Evolutionary conservation across 2,113 vertebrate species (phyloP).

Genomic region (Smithornis capensis): DNA sequence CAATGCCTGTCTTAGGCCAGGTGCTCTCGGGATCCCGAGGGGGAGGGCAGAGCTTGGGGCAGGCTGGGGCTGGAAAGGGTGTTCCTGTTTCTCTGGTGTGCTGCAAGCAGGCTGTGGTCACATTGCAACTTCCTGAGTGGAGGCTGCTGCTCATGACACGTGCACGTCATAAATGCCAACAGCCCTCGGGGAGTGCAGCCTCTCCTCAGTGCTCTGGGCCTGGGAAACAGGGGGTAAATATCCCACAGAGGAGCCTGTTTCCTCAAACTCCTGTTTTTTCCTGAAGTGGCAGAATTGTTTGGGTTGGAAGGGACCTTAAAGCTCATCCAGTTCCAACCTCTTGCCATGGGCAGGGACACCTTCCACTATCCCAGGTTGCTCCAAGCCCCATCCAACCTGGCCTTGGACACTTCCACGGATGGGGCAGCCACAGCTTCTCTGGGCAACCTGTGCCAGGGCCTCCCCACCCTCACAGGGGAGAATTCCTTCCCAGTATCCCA

Average conservation of each 20-base stretch:
- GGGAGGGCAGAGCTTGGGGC: neutral
- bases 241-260: neutral
- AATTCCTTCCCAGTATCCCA: neutral
- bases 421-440: neutral
- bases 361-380: neutral
- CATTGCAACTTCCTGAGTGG: neutral
- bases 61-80: neutral
- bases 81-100: neutral
- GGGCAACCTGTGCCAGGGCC: neutral
- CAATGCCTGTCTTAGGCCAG: neutral
- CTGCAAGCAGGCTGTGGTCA: neutral
- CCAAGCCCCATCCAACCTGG: neutral
- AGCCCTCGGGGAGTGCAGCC: rapidly evolving
- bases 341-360: neutral
- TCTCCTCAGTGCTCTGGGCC: neutral
- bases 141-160: rapidly evolving
- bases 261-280: neutral
- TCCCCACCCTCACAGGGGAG: neutral
- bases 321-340: neutral
- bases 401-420: neutral
- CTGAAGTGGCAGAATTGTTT: neutral
- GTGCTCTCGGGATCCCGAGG: neutral
- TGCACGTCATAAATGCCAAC: neutral
- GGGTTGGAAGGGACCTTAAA: neutral
- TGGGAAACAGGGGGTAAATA: neutral